Evolutionary conservation across 2,888 invertebrate genomes (phyloP), one percentile per base, ranked within the genome.

Genomic region (Electrophaes corylata): DNA sequence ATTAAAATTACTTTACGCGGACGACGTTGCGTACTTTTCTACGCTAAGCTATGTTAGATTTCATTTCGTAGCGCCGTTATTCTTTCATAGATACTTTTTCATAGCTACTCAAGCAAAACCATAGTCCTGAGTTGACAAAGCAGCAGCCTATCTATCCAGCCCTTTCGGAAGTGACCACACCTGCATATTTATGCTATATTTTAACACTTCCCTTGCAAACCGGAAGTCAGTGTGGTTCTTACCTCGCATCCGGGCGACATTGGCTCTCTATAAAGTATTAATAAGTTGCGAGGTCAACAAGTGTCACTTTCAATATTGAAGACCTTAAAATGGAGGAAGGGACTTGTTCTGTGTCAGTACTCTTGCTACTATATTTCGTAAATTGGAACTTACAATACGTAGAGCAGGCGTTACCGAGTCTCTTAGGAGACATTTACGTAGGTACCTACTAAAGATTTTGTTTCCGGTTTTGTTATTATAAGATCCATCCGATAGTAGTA

Each of bases 241-340:
- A 63, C 62, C 66, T 66, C 60, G 61, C 57, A 63, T 78, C 78
- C 75, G 76, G 78, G 67, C 64, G 78, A 72, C 86, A 88, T 88
- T 88, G 86, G 69, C 67, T 68, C 66, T 52, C 41, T 50, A 44
- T 49, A 41, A 47, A 33, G 23, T 57, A 56, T 59, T 69, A 65
- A 59, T 65, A 62, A 66, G 59, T 73, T 71, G 77, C 85, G 77
- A 88, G 87, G 88, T 66, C 81, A 69, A 54, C 75, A 55, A 49
- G 64, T 78, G 78, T 74, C 75, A 79, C 83, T 83, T 80, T 83
- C 78, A 71, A 79, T 66, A 68, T 64, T 69, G 69, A 75, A 77
- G 74, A 72, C 78, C 79, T 79, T 73, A 71, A 64, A 56, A 62
- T 65, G 51, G 64, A 78, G 79, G 79, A 79, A 82, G 72, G 70